A percentile compares a stretch with the other conserved stretches of the same genome.
phyloP scores from a whole-genome alignment of 2,797 vertebrate species.

The Phrynocephalus vlangalii region DNA sequence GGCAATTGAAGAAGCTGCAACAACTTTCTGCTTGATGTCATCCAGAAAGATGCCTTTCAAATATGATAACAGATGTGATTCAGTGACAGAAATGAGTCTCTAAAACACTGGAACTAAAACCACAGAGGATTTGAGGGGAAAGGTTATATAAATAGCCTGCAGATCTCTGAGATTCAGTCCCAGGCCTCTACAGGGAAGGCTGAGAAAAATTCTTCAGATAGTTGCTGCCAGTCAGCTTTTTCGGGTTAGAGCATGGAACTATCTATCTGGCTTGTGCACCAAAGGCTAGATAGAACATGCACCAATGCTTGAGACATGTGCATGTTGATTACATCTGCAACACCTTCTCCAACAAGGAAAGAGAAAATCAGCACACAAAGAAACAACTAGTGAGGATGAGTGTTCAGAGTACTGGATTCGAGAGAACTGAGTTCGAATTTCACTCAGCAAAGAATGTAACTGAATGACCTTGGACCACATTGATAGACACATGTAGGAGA shows the following conservation, averaged over 20 bases:
- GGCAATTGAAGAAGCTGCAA: not conserved
- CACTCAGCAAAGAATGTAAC: too few relatives aligned
- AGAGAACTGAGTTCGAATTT: too few relatives aligned
- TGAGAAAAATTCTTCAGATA: not conserved
- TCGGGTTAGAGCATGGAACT: not conserved
- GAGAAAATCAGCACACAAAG: too few relatives aligned
- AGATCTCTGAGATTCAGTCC: not conserved
- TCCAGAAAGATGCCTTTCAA: not conserved
- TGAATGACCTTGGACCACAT: too few relatives aligned
- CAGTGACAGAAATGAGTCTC: not conserved
- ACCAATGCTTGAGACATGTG: not conserved
- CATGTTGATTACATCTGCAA: not conserved
- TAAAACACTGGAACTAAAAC: not conserved
- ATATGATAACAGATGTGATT: not conserved
- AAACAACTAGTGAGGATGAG: not conserved
- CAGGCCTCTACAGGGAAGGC: not conserved
- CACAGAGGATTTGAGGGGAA: not conserved
- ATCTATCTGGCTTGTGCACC: not conserved
- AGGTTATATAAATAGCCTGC: not conserved
- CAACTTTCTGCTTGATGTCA: not conserved
- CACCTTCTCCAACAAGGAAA: too few relatives aligned
- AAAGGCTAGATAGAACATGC: not conserved
- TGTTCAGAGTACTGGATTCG: too few relatives aligned
- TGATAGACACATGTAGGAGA: too few relatives aligned
- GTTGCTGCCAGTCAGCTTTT: not conserved